Evolutionary conservation across 2,113 vertebrate species (phyloP).

Genomic region (Colinus virginianus): DNA sequence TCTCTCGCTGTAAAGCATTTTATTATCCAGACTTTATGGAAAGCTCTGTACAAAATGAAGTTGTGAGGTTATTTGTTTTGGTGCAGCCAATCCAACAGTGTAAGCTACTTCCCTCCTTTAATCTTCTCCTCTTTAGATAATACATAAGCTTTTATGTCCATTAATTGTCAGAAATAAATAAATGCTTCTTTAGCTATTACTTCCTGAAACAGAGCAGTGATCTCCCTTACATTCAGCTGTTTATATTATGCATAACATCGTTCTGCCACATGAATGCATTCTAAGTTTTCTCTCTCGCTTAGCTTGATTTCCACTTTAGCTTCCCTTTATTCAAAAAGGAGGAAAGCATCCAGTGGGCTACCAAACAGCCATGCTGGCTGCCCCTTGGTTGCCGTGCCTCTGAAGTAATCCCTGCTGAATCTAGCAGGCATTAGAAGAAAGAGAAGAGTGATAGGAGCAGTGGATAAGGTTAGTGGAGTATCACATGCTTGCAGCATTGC

Average conservation of each 20-base stretch:
- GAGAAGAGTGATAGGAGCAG: not conserved
- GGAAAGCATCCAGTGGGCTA: not conserved
- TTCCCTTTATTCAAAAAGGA: not conserved
- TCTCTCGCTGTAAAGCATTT: slow-evolving; percentile 50
- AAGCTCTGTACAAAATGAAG: slow-evolving; percentile 54
- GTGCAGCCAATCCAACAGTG: slow-evolving; percentile 40
- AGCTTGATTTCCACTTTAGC: slow-evolving; percentile 55
- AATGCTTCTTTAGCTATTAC: slow-evolving; percentile 75
- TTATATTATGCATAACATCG: slow-evolving; percentile 75
- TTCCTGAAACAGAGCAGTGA: slow-evolving; percentile 76
- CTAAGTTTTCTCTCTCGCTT: slow-evolving; percentile 56
- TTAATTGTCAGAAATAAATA: slow-evolving; percentile 78
- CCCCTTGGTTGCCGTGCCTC: fast-evolving
- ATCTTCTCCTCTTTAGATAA: slow-evolving; percentile 72
- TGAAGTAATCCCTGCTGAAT: not conserved
- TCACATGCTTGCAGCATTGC: not conserved
- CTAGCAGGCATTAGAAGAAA: not conserved
- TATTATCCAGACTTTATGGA: slow-evolving; percentile 69
- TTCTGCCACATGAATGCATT: slow-evolving; percentile 58
- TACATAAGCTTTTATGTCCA: slow-evolving; percentile 76
- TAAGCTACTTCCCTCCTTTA: slow-evolving; percentile 70
- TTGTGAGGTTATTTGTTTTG: slow-evolving; percentile 69
- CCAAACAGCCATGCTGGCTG: not conserved
- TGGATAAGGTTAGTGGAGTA: slow-evolving; percentile 37
- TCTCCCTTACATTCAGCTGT: slow-evolving; percentile 74